phyloP scores from a whole-genome alignment of 2,888 invertebrate genomes.

The Ashinkailepas kermadecensis region DNA sequence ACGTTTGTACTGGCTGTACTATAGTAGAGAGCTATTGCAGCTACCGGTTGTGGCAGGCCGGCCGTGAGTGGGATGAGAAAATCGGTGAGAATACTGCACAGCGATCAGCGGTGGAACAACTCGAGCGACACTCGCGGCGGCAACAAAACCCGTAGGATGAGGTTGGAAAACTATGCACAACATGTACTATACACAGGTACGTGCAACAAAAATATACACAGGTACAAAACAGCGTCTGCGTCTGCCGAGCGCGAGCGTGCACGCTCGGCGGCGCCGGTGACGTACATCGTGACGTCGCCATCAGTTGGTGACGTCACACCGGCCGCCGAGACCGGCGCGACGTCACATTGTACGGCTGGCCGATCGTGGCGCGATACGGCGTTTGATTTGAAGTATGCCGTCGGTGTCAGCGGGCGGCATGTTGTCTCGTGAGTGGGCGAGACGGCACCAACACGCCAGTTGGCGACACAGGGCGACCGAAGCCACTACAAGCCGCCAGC shows the following conservation, averaged over 20 bases:
- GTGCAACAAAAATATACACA: slow-evolving; percentile 17
- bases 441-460: too few relatives aligned
- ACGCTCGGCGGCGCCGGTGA: not conserved
- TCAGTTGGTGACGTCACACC: not conserved
- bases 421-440: too few relatives aligned
- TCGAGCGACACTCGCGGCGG: not conserved
- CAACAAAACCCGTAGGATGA: slow-evolving; percentile 23
- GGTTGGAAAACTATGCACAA: slow-evolving; percentile 18
- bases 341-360: not conserved
- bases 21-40: slow-evolving; percentile 7
- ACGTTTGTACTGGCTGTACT: slow-evolving; percentile 17
- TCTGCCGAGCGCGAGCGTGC: not conserved
- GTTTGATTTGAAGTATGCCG: not conserved
- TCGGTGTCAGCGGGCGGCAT: too few relatives aligned
- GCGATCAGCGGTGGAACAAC: not conserved
- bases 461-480: too few relatives aligned
- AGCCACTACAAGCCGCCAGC: too few relatives aligned
- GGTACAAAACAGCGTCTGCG: not conserved
- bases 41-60: not conserved
- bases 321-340: not conserved
- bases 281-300: not conserved
- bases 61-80: not conserved
- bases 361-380: not conserved
- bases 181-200: slow-evolving; percentile 19
- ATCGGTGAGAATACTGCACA: slow-evolving; percentile 8